Conservation (phyloP, 2,888 invertebrate genomes). For the Desoria tigrina region DNA sequence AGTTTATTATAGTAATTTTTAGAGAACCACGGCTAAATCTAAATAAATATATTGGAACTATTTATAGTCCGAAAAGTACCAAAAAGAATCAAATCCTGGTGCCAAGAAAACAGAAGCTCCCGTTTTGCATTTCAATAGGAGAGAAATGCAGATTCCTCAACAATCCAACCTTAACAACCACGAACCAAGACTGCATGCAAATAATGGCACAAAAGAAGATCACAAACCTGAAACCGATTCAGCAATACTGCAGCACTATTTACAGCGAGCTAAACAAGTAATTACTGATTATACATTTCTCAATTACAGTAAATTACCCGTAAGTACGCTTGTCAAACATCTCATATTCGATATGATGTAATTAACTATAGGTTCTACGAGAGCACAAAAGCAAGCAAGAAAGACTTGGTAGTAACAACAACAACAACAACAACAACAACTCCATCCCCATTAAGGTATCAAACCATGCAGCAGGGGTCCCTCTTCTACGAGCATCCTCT, state of each 20-base stretch:
- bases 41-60: neutral
- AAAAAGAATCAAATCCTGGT: too few relatives aligned
- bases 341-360: neutral
- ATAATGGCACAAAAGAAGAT: conserved; percentile 35
- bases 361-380: conserved; percentile 30
- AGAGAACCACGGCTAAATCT: too few relatives aligned
- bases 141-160: conserved; percentile 42
- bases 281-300: neutral
- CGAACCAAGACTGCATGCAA: conserved; percentile 31
- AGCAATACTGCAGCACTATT: conserved; percentile 39
- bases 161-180: conserved; percentile 35
- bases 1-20: too few relatives aligned
- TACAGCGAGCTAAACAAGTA: conserved; percentile 43
- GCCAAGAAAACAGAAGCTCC: conserved; percentile 14
- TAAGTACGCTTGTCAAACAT: neutral
- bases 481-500: too few relatives aligned
- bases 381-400: conserved; percentile 4
- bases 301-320: too few relatives aligned
- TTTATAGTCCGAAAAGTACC: too few relatives aligned
- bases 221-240: conserved; percentile 39
- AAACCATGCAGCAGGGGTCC: too few relatives aligned
- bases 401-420: neutral
- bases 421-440: neutral
- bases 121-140: conserved; percentile 28
- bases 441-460: neutral